Conservation (phyloP, 2,888 invertebrate genomes). For the Hofmannophila pseudospretella region DNA sequence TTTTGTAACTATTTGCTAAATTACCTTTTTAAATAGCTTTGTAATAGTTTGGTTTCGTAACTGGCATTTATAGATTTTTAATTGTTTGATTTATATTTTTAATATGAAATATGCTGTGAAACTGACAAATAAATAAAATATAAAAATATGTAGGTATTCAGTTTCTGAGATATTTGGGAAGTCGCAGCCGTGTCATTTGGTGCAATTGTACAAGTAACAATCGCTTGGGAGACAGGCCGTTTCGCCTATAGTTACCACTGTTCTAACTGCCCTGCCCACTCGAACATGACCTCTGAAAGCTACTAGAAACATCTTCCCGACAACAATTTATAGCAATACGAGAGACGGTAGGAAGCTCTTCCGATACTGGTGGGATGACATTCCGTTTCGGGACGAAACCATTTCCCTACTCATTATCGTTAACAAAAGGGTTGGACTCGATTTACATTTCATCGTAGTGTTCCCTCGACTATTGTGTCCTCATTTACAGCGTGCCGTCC, state of each 20-base stretch:
- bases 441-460: conserved; percentile 50
- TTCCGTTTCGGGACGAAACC: conserved; percentile 41
- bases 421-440: conserved; percentile 54
- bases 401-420: conserved; percentile 51
- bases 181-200: conserved; percentile 40
- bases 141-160: no score
- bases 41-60: no score
- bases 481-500: conserved; percentile 21
- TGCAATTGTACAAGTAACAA: conserved; percentile 50
- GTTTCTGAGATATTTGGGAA: conserved; percentile 21
- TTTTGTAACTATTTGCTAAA: no score
- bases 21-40: no score
- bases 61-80: no score
- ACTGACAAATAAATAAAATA: no score
- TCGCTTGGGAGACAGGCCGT: conserved; percentile 39
- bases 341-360: conserved; percentile 21
- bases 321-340: conserved; percentile 21
- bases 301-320: conserved; percentile 23
- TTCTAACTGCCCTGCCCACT: conserved; percentile 36
- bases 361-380: conserved; percentile 23
- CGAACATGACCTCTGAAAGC: conserved; percentile 29
- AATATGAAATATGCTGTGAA: no score
- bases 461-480: conserved; percentile 29
- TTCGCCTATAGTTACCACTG: conserved; percentile 28
- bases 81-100: no score